These are phyloP conservation scores for Turdus rufiventris DNA, from an alignment of 2,113 vertebrate genomes.

Conservation along the genomic window DNA sequence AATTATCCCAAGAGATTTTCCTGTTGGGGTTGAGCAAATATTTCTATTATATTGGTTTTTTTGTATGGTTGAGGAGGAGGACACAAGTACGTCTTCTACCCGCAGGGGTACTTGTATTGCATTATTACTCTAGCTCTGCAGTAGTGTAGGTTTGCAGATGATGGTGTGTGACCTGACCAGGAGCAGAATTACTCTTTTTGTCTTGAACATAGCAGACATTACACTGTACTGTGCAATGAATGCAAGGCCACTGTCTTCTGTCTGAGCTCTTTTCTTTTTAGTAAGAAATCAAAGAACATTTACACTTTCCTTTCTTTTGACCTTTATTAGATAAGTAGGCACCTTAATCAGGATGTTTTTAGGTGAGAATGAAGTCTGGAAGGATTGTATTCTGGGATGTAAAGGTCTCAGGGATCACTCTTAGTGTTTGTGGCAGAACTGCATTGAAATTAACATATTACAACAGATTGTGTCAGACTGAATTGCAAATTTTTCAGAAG, in stretches of 20 bases:
- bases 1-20: not conserved
- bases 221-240: not conserved
- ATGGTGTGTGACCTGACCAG: not conserved
- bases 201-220: not conserved
- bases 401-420: constrained; percentile 62
- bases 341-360: not conserved
- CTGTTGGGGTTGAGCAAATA: not conserved
- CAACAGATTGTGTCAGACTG: constrained; percentile 60
- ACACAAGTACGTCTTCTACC: not conserved
- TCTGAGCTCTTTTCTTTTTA: not conserved
- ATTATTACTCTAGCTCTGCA: not conserved
- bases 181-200: not conserved
- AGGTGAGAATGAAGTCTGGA: constrained; percentile 28
- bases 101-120: not conserved
- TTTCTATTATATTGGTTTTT: not conserved
- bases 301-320: constrained; percentile 38
- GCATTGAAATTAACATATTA: constrained; percentile 71
- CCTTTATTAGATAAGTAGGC: constrained; percentile 54
- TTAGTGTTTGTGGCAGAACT: constrained; percentile 57
- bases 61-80: not conserved
- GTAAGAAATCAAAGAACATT: not conserved
- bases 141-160: not conserved
- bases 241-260: not conserved
- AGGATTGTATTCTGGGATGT: constrained; percentile 18
- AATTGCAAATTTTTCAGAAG: constrained; percentile 51